These are phyloP conservation scores for Galagoides demidoff DNA, from an alignment of 2,797 vertebrate species.

Conservation along the genomic window DNA sequence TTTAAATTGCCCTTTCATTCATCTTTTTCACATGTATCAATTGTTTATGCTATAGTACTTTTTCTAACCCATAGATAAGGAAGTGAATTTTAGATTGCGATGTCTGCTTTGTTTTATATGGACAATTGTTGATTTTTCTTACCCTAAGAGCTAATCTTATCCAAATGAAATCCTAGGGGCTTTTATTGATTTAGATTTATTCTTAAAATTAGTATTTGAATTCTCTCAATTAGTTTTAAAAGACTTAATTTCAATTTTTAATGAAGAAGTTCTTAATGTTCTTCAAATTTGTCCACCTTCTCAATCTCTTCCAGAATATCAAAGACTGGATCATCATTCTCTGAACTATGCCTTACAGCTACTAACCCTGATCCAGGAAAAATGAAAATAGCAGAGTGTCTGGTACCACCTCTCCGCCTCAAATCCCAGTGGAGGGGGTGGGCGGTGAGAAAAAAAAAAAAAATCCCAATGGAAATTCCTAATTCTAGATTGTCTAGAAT, in stretches of 20 bases:
- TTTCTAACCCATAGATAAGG: background rate
- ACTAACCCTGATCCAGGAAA: background rate
- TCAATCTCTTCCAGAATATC: background rate
- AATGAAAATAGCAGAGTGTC: background rate
- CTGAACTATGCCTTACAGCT: no score
- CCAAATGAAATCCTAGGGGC: background rate
- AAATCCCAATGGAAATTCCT: background rate
- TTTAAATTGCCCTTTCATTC: background rate
- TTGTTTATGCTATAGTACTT: background rate
- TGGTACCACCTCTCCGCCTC: background rate
- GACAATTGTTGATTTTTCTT: background rate
- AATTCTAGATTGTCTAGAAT: background rate
- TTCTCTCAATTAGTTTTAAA: conserved; percentile 13
- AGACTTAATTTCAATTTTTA: background rate
- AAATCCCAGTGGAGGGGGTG: background rate
- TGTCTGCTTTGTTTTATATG: background rate
- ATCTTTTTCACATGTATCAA: background rate
- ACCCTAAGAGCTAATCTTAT: background rate
- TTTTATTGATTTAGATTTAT: background rate
- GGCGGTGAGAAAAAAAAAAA: no score
- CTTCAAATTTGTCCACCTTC: background rate
- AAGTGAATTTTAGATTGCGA: background rate
- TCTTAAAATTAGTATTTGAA: background rate
- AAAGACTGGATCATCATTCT: background rate
- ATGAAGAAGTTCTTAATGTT: background rate